Conservation (phyloP, 2,888 invertebrate genomes). For the Scaptomyza polygonia region DNA sequence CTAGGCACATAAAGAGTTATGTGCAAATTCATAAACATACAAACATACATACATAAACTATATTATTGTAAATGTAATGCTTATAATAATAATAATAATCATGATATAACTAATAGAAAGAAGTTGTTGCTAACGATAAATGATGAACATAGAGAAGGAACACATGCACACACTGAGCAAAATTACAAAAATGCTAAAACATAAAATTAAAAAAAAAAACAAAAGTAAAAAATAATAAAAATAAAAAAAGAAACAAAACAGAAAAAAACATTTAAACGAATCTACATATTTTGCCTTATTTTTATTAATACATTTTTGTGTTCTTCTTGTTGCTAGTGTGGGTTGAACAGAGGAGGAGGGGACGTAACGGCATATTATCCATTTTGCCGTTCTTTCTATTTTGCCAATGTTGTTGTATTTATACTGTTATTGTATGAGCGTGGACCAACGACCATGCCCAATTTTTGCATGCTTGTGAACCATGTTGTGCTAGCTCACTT, state of each 20-base stretch:
- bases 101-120: conserved; percentile 28
- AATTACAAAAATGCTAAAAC: conserved; percentile 67
- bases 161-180: conserved; percentile 52
- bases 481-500: conserved; percentile 32
- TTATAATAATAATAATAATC: conserved; percentile 46
- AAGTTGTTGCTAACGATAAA: conserved; percentile 50
- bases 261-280: conserved; percentile 50
- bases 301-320: conserved; percentile 44
- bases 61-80: conserved; percentile 41
- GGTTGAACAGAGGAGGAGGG: neutral
- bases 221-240: conserved; percentile 59
- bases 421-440: conserved; percentile 2
- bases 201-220: conserved; percentile 51
- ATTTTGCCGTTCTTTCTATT: neutral
- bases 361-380: neutral
- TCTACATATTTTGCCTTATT: conserved; percentile 48
- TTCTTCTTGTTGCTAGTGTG: conserved; percentile 53
- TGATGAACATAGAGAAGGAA: conserved; percentile 20
- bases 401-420: conserved; percentile 22
- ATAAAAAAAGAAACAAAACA: conserved; percentile 49
- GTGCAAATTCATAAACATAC: conserved; percentile 19
- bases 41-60: conserved; percentile 14
- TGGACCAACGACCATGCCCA: conserved; percentile 16
- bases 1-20: conserved; percentile 35
- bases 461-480: conserved; percentile 50